phyloP scores from a whole-genome alignment of 2,113 vertebrate species.

The Lepisosteus oculatus region DNA sequence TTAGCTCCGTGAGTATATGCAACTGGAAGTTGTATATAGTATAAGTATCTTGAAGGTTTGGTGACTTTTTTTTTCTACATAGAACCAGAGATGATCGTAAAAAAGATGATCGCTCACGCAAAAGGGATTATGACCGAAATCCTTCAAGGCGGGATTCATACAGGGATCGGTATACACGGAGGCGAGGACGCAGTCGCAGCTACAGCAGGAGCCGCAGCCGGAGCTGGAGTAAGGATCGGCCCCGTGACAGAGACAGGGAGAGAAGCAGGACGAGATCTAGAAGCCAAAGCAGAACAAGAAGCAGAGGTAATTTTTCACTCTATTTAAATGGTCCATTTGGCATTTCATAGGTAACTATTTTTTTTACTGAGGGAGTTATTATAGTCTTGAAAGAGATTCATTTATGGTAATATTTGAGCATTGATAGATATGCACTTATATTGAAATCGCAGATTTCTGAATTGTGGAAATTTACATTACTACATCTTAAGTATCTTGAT shows the following conservation, averaged over 20 bases:
- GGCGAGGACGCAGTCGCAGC: conserved; percentile 86
- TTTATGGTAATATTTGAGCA: too few relatives aligned
- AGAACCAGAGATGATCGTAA: conserved; percentile 93
- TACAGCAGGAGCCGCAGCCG: conserved; percentile 91
- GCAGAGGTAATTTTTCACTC: conserved; percentile 60
- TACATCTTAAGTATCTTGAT: too few relatives aligned
- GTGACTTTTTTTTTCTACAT: conserved; percentile 15
- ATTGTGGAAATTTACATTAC: too few relatives aligned
- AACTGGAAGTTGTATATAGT: too few relatives aligned
- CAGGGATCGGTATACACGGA: conserved; percentile 89
- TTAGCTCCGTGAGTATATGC: too few relatives aligned
- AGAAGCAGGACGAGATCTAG: conserved; percentile 60
- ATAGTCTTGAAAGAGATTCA: too few relatives aligned
- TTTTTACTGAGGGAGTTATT: too few relatives aligned
- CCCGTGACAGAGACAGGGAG: conserved; percentile 84
- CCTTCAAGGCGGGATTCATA: conserved; percentile 89
- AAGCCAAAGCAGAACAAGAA: conserved; percentile 75
- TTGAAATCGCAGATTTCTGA: too few relatives aligned
- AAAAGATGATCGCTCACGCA: conserved; percentile 91
- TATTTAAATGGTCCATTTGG: too few relatives aligned
- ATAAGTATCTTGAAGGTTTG: too few relatives aligned
- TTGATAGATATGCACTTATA: too few relatives aligned
- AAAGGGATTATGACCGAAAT: conserved; percentile 90
- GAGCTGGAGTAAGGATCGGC: conserved; percentile 90
- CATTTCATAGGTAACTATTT: too few relatives aligned